Conservation (phyloP, 1,140 invertebrate species). For the Macrobrachium nipponense region DNA sequence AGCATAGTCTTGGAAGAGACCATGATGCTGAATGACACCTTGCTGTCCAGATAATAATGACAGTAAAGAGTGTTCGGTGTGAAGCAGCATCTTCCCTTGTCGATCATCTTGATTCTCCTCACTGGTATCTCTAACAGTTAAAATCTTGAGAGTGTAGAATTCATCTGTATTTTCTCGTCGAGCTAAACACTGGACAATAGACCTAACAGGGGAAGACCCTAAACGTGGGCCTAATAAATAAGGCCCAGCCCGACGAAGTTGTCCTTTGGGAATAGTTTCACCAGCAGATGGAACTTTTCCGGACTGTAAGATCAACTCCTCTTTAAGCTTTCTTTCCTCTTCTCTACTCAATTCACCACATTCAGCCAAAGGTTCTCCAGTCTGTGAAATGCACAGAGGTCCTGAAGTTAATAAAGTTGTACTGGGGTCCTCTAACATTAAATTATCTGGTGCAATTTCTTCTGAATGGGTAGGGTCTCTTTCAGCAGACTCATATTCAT, state of each 20-base stretch:
- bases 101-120: conserved; percentile 81
- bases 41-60: conserved; percentile 79
- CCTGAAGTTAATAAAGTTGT: neutral
- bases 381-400: conserved; percentile 16
- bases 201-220: conserved; percentile 81
- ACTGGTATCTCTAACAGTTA: conserved; percentile 73
- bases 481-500: neutral
- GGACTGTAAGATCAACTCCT: conserved; percentile 28
- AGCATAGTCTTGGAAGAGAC: conserved; percentile 75
- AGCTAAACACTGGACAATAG: conserved; percentile 83
- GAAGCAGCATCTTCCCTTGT: conserved; percentile 85
- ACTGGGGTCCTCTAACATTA: conserved; percentile 8
- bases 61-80: conserved; percentile 83
- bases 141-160: conserved; percentile 81
- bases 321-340: conserved; percentile 41
- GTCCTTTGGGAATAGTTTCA: conserved; percentile 39
- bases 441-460: neutral
- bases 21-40: conserved; percentile 84
- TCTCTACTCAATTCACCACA: conserved; percentile 20
- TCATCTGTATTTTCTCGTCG: conserved; percentile 78
- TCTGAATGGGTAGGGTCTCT: neutral
- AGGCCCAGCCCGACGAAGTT: conserved; percentile 69
- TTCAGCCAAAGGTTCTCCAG: neutral
- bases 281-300: conserved; percentile 48
- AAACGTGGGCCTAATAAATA: conserved; percentile 80